These are phyloP conservation scores for Musca vetustissima DNA, from an alignment of 1,140 invertebrate genomes.

Conservation along the genomic window DNA sequence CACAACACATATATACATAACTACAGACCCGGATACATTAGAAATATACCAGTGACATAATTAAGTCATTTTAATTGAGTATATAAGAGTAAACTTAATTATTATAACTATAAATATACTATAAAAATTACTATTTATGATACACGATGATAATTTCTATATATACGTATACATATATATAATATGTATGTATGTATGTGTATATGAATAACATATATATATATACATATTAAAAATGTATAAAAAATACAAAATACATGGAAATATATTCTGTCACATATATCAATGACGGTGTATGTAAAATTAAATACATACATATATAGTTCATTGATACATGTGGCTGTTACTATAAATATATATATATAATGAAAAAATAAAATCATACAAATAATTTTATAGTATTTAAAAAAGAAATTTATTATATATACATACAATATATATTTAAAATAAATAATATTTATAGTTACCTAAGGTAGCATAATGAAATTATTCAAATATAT, in stretches of 20 bases:
- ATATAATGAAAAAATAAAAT: not conserved
- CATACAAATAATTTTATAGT: slow-evolving; percentile 20
- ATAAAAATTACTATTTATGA: slow-evolving; percentile 18
- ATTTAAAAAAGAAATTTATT: slow-evolving; percentile 21
- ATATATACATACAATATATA: slow-evolving; percentile 20
- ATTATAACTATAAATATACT: slow-evolving; percentile 8
- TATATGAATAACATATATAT: not conserved
- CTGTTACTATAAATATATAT: not conserved
- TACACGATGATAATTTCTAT: not conserved
- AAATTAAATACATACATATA: too few species aligned
- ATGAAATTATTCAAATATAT: slow-evolving; percentile 16
- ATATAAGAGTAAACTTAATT: slow-evolving; percentile 20
- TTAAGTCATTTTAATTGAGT: not conserved
- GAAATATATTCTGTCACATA: too few species aligned
- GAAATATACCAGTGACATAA: slow-evolving; percentile 1
- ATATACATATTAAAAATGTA: too few species aligned
- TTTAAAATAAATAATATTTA: slow-evolving; percentile 18
- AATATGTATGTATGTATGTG: not conserved
- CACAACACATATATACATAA: slow-evolving; percentile 7
- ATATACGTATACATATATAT: slow-evolving; percentile 3
- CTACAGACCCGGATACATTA: not conserved
- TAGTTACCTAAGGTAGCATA: slow-evolving; percentile 24
- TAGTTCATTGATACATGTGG: not conserved
- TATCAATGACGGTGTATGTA: too few species aligned
- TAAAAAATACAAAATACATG: too few species aligned